Evolutionary conservation across 2,797 vertebrate genomes (phyloP), one percentile per base, ranked within the genome.

Genomic region (Holocentrus rufus): DNA sequence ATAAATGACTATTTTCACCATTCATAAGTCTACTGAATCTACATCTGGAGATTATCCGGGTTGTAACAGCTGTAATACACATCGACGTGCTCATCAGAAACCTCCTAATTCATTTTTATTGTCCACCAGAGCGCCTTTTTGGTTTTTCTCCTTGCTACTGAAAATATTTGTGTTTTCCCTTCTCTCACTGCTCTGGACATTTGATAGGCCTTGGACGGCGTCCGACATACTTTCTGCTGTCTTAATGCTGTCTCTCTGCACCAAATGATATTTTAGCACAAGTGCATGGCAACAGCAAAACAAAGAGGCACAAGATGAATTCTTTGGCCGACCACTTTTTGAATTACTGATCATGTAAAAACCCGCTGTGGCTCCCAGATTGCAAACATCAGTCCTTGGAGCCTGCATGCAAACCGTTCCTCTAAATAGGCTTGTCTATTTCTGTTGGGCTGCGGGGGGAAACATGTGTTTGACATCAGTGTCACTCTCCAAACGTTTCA

Each of bases 311-410:
- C 90, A 90, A 81, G 89, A 92, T 78, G 91, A 92, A 94, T 94
- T 95, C 94, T 90, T 94, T 85, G 80, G 91, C 88, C 85, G 87
- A 94, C 94, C 94, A 92, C 93, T 91, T 93, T 93, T 91, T 93
- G 94, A 95, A 95, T 95, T 94, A 94, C 93, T 94, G 93, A 95
- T 94, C 93, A 93, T 93, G 93, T 94, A 94, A 93, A 95, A 95
- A 94, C 90, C 94, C 91, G 5, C 92, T 92, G 93, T 82, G 93
- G 93, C 91, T 91, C 88, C 83, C 87, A 94, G 94, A 95, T 94
- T 95, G 94, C 94, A 94, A 94, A 93, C 94, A 95, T 93, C 93
- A 93, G 92, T 90, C 83, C 89, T 92, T 91, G 90, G 91, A 93
- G 92, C 87, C 91, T 91, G 92, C 88, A 90, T 90, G 88, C 91